Evolutionary conservation across 2,888 invertebrate species (phyloP).

Genomic region (Aquatica leii): DNA sequence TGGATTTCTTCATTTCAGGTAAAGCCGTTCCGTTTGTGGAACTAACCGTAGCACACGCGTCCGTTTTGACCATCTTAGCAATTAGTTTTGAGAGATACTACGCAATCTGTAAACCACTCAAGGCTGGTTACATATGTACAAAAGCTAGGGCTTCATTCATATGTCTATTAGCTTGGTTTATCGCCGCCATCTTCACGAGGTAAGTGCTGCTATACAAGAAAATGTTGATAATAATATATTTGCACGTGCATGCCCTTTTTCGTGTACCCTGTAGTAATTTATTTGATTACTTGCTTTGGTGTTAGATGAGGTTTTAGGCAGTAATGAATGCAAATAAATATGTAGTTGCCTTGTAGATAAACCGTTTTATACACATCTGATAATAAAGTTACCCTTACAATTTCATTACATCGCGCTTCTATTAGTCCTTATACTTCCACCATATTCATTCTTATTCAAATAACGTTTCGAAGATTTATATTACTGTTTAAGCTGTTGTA

Average conservation of each 20-base stretch:
- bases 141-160: slow-evolving; percentile 84
- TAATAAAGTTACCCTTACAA: slow-evolving; percentile 29
- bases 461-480: slow-evolving; percentile 25
- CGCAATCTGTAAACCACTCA: slow-evolving; percentile 91
- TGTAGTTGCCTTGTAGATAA: slow-evolving; percentile 30
- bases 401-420: slow-evolving; percentile 28
- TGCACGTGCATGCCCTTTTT: slow-evolving; percentile 34
- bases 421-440: slow-evolving; percentile 16
- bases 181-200: slow-evolving; percentile 87
- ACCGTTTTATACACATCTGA: slow-evolving; percentile 29
- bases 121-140: slow-evolving; percentile 90
- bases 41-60: slow-evolving; percentile 90
- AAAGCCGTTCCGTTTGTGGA: slow-evolving; percentile 93
- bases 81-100: slow-evolving; percentile 89
- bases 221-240: slow-evolving; percentile 14
- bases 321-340: slow-evolving; percentile 27
- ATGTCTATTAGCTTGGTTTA: slow-evolving; percentile 83
- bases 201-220: slow-evolving; percentile 58
- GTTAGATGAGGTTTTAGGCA: slow-evolving; percentile 26
- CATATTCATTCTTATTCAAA: slow-evolving; percentile 27
- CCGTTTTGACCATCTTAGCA: slow-evolving; percentile 90
- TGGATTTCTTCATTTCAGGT: too few species aligned
- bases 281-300: slow-evolving; percentile 33
- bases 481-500: slow-evolving; percentile 9
- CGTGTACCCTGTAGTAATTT: slow-evolving; percentile 29